These are phyloP conservation scores for Nysson spinosus DNA, from an alignment of 2,888 invertebrate genomes.

Conservation along the genomic window DNA sequence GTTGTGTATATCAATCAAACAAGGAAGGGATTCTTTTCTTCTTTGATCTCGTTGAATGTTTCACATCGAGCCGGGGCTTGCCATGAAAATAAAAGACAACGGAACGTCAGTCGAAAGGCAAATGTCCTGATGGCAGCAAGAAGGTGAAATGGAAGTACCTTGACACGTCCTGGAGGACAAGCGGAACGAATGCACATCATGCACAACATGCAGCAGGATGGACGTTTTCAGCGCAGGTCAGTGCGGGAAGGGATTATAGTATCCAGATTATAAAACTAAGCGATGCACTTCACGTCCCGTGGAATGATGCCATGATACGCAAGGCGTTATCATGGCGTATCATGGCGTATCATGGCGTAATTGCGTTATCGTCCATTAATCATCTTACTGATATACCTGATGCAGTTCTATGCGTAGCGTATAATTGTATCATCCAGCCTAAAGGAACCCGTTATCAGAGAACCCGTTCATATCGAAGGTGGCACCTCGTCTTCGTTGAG, in stretches of 20 bases:
- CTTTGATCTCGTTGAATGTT: too few species aligned
- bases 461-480: constrained; percentile 14
- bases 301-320: constrained; percentile 27
- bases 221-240: constrained; percentile 24
- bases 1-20: too few species aligned
- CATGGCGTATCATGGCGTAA: constrained; percentile 63
- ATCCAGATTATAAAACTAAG: background rate
- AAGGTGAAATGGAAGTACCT: background rate
- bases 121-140: background rate
- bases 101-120: too few species aligned
- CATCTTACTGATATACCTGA: constrained; percentile 61
- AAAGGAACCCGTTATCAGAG: constrained; percentile 43
- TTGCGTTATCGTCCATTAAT: constrained; percentile 70
- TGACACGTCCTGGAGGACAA: constrained; percentile 12
- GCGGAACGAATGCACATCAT: constrained; percentile 33
- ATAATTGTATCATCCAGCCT: constrained; percentile 55
- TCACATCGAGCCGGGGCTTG: too few species aligned
- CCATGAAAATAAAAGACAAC: too few species aligned
- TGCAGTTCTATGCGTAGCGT: constrained; percentile 50
- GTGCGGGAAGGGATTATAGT: constrained; percentile 22
- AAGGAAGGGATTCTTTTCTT: too few species aligned
- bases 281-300: background rate
- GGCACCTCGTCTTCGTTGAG: constrained; percentile 12
- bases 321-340: constrained; percentile 60
- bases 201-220: constrained; percentile 33